Evolutionary conservation across 2,113 vertebrate genomes (phyloP), one percentile per base, ranked within the genome.

Genomic region (Myiagra hebetior): DNA sequence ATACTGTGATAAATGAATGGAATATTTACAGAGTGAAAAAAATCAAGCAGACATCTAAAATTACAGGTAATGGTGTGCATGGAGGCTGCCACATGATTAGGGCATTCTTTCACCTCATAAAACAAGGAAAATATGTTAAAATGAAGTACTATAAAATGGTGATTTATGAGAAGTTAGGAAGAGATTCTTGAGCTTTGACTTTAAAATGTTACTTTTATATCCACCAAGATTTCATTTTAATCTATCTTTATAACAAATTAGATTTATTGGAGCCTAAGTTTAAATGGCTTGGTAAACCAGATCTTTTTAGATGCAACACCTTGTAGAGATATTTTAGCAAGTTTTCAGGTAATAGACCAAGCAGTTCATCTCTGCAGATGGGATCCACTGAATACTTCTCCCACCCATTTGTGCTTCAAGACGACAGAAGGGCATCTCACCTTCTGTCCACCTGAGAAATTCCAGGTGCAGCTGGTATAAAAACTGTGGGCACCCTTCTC

Each of bases 161-260:
- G 91, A 91, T 95, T 95, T 96, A 96, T 78, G 55, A 95, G 60
- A 80, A 91, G 46, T 79, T 96, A 94, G 94, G 80, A 90, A 96
- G 87, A 87, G 47, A 91, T 87, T 94, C 78, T 83, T 94, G 91
- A 95, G 55, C 69, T 96, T 93, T 96, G 91, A 93, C 70, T 95
- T 95, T 67, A 96, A 97, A 97, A 70, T 65, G 46, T 70, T 94
- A 94, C 94, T 98, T 98, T 96, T 94, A 96, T 97, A 96, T 88
- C 52, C 75, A 93, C 63, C 37, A 81, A 83, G 89, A 93, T 92
- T 95, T 94, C 75, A 76, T 94, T 96, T 96, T 91, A 98, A 97
- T 95, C 81, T 78, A 19, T 44, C 93, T 77, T 88, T 95, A 81
- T 82, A 92, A 94, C 60, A 87, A 63, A 89, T 69, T 92, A 93